These are phyloP conservation scores for Pelosia muscerda DNA, from an alignment of 2,888 invertebrate species.

Conservation along the genomic window DNA sequence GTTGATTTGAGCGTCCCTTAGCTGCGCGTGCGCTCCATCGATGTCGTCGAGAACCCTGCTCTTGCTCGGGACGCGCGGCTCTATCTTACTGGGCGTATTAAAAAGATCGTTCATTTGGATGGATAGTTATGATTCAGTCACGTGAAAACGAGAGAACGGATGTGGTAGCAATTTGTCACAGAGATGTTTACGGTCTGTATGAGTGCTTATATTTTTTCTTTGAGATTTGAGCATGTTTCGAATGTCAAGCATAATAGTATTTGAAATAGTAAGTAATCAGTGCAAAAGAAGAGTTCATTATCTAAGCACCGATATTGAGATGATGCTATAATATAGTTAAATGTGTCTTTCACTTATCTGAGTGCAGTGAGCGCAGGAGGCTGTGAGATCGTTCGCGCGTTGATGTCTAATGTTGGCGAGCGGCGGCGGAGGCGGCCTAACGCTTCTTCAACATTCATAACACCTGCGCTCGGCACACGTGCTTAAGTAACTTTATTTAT, in stretches of 20 bases:
- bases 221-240: no score
- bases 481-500: constrained; percentile 10
- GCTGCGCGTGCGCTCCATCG: neutral
- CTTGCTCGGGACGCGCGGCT: neutral
- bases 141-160: neutral
- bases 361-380: constrained; percentile 6
- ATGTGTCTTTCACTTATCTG: no score
- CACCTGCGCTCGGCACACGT: constrained; percentile 5
- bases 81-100: neutral
- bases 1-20: neutral
- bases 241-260: neutral
- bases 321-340: neutral
- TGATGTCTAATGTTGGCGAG: constrained; percentile 51
- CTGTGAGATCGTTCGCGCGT: constrained; percentile 36
- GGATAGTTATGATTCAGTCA: neutral
- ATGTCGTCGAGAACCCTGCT: neutral
- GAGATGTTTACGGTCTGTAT: no score
- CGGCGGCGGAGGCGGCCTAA: neutral
- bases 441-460: constrained; percentile 10
- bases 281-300: neutral
- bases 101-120: neutral
- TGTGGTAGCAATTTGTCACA: no score
- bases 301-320: no score
- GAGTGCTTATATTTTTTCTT: no score
- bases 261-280: neutral